Base-by-base conservation (phyloP, 2,888 invertebrate species). In the Apamea monoglypha region DNA sequence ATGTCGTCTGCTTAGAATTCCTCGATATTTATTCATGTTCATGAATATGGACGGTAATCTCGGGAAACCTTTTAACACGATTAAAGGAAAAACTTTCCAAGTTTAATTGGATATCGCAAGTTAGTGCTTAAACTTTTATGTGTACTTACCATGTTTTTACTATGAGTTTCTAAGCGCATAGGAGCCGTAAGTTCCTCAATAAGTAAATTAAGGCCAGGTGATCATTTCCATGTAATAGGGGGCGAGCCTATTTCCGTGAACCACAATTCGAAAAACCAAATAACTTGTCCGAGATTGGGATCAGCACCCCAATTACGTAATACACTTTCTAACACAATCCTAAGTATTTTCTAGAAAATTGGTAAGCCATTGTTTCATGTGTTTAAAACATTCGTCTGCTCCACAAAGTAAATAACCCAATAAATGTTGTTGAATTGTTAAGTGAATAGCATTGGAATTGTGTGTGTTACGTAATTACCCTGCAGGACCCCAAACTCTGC, bases 51-150 rank as follows among this genome's bases (percentile, higher is more conserved):
- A 77, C 74, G 71, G 50, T n/a, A 63, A 75, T 64, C 64, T 74
- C 29, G 16, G 50, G 18, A 80, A 82, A 76, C 66, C 78, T 79
- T 84, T 82, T 78, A 70, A 68, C 59, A 67, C 61, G 40, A 77
- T 36, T 78, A 77, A 82, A 79, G 50, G 77, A 78, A 87, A 76
- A 83, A 80, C 73, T 80, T 80, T 67, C 50, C 18, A 78, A 81
- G 79, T 87, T 88, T 87, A 89, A 85, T 88, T 88, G 78, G 82
- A 76, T 87, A 84, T 75, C 44, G 63, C 72, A 68, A 87, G 78
- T 77, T 84, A 81, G 47, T 73, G 53, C 79, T 76, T 59, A 14
- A 73, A 83, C 66, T 83, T 74, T 53, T 66, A 40, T 61, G 29
- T 40, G 32, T 59, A 74, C 29, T 59, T 36, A 44, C 10, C 36